A percentile compares a stretch with the other conserved stretches of the same genome.
Conservation (phyloP, 2,113 vertebrate genomes). For the Limanda limanda region DNA sequence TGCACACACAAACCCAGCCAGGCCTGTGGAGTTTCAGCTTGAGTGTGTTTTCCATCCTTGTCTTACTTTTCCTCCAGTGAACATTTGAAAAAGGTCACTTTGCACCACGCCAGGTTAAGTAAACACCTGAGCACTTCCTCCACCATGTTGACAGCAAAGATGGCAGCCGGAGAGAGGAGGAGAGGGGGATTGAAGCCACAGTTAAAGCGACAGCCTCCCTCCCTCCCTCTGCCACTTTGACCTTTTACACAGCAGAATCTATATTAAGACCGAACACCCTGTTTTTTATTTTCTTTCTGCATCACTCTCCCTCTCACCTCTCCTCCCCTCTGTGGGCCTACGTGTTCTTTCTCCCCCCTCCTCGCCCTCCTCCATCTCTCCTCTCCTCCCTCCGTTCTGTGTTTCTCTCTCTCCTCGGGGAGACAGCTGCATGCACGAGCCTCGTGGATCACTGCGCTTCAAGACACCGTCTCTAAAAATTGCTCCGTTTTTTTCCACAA, state of each 20-base stretch:
- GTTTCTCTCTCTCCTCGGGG: slow-evolving; percentile 65
- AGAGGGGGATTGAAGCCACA: slow-evolving; percentile 8
- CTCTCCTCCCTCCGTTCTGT: slow-evolving; percentile 28
- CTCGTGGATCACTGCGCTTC: slow-evolving; percentile 78
- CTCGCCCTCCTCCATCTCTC: neutral
- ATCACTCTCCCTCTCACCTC: slow-evolving; percentile 49
- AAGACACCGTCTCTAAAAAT: slow-evolving; percentile 63
- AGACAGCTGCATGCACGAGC: slow-evolving; percentile 64
- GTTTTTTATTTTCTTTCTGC: slow-evolving; percentile 55
- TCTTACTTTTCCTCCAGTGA: neutral
- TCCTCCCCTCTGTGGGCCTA: slow-evolving; percentile 25
- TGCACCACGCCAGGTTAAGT: neutral
- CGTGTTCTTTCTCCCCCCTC: slow-evolving; percentile 27
- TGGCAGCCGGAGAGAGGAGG: neutral
- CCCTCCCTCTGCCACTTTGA: slow-evolving; percentile 38
- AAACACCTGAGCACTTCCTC: neutral
- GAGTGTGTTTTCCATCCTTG: neutral
- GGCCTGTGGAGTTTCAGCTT: too few relatives aligned
- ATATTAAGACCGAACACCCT: slow-evolving; percentile 58
- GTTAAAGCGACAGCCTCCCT: slow-evolving; percentile 5
- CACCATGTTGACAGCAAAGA: neutral
- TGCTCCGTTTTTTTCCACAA: slow-evolving; percentile 46
- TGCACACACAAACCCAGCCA: too few relatives aligned
- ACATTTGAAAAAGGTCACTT: too few relatives aligned
- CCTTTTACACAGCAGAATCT: slow-evolving; percentile 62